Percentiles rank a stretch among this genome's conserved stretches.
phyloP scores from a whole-genome alignment of 2,888 invertebrate species.

The Escarpia spicata region DNA sequence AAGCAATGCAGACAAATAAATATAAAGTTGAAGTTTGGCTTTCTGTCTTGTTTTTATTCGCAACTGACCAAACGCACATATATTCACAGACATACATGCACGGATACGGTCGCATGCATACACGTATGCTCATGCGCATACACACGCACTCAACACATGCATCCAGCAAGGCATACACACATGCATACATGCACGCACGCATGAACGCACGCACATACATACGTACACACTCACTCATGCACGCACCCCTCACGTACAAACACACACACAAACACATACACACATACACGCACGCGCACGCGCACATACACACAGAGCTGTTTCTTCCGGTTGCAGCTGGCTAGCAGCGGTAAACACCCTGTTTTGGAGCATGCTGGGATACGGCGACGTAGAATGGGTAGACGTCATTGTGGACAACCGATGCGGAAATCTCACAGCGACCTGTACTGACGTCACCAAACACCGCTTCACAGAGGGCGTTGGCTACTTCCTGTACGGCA shows the following conservation, averaged over 20 bases:
- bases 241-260: neutral
- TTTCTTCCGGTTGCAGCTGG: neutral
- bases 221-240: neutral
- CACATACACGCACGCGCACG: neutral
- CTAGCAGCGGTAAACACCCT: neutral
- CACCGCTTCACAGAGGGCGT: neutral
- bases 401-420: neutral
- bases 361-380: constrained; percentile 12
- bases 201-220: neutral
- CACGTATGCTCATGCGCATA: too few species aligned
- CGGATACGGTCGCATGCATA: too few species aligned
- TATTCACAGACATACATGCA: too few species aligned
- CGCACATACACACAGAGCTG: neutral
- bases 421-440: neutral
- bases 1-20: neutral
- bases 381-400: neutral
- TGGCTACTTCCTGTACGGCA: neutral
- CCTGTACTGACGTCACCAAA: neutral
- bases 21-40: neutral
- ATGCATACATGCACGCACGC: neutral
- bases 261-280: neutral
- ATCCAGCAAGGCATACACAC: neutral
- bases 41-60: too few species aligned
- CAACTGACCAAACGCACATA: too few species aligned
- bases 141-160: neutral